Percentiles rank a stretch among this genome's conserved stretches.
phyloP scores from a whole-genome alignment of 2,113 vertebrate species.

The Pelodiscus sinensis region DNA sequence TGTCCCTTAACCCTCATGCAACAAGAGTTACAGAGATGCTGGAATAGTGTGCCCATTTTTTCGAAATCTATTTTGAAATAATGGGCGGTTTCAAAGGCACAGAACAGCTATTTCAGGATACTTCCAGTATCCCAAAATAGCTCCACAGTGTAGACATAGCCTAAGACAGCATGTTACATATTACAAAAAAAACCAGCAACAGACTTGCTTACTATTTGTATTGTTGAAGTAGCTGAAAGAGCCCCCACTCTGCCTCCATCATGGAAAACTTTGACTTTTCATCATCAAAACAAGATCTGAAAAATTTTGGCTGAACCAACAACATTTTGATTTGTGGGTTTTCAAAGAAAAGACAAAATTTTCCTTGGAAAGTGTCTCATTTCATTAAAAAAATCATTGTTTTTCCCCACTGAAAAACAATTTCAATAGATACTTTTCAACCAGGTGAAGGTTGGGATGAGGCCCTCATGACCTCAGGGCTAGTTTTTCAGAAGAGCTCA shows the following conservation, averaged over 20 bases:
- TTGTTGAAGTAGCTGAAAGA: not conserved
- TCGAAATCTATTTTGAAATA: no score
- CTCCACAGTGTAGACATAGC: no score
- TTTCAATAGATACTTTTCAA: not conserved
- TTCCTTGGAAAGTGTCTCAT: accelerated
- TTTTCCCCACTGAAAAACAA: not conserved
- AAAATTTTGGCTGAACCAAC: not conserved
- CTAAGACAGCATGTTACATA: no score
- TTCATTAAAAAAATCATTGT: not conserved
- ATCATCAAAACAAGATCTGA: not conserved
- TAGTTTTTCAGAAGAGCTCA: not conserved
- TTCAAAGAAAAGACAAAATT: not conserved
- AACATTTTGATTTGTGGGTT: not conserved
- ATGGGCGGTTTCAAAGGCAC: no score
- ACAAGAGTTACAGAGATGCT: no score
- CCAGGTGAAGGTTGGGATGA: not conserved
- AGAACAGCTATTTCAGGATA: no score
- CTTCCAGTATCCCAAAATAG: no score
- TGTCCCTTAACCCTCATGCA: no score
- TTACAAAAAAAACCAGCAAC: not conserved
- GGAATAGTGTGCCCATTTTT: no score
- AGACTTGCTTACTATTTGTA: not conserved
- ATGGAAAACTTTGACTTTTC: not conserved
- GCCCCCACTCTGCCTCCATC: not conserved
- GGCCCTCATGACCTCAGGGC: not conserved